Evolutionary conservation across 1,140 invertebrate genomes (phyloP).

Genomic region (Pseudomyrmex flavicornis): DNA sequence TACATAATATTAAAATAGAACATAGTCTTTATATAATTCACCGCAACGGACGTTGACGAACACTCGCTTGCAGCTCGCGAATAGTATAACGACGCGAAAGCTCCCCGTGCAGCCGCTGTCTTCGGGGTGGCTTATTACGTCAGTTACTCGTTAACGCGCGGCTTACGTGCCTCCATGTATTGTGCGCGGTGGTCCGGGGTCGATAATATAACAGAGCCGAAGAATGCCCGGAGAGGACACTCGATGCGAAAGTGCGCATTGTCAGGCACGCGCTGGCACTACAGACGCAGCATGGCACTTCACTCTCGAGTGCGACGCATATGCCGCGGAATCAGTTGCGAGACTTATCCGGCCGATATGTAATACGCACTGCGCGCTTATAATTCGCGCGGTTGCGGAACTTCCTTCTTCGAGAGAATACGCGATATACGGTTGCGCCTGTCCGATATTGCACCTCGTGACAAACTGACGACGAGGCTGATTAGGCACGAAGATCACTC

Average conservation of each 20-base stretch:
- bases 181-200: slow-evolving; percentile 53
- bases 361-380: slow-evolving; percentile 8
- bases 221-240: slow-evolving; percentile 65
- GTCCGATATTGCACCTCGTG: background rate
- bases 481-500: background rate
- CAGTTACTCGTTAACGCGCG: slow-evolving; percentile 66
- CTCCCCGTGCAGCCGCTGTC: slow-evolving; percentile 55
- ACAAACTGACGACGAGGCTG: background rate
- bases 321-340: slow-evolving; percentile 81
- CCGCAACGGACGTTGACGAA: background rate
- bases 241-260: slow-evolving; percentile 80
- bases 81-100: slow-evolving; percentile 20
- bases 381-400: slow-evolving; percentile 35
- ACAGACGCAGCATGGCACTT: slow-evolving; percentile 78
- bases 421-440: slow-evolving; percentile 13
- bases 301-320: slow-evolving; percentile 74
- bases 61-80: slow-evolving; percentile 21
- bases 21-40: background rate
- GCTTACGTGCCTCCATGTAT: slow-evolving; percentile 46
- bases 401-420: slow-evolving; percentile 58
- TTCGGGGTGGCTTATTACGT: slow-evolving; percentile 62
- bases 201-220: slow-evolving; percentile 71
- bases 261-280: slow-evolving; percentile 82
- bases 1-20: too few species aligned
- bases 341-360: slow-evolving; percentile 73